A percentile compares a stretch with the other conserved stretches of the same genome.
Conservation (phyloP, 1,140 invertebrate species). For the Lepidotrigona ventralis region DNA sequence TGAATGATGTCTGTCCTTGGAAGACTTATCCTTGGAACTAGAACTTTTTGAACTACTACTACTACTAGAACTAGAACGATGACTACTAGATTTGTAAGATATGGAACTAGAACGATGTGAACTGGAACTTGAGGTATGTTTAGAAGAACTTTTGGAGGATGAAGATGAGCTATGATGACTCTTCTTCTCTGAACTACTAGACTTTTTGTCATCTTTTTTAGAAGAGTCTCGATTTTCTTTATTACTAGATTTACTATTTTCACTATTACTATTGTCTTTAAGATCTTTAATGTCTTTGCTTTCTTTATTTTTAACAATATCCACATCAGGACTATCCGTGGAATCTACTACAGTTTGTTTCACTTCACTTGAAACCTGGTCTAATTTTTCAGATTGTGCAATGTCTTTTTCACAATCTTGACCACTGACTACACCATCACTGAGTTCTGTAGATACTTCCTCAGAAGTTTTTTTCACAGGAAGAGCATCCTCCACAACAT, state of each 20-base stretch:
- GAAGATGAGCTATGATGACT: conserved; percentile 80
- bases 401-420: conserved; percentile 48
- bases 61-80: conserved; percentile 69
- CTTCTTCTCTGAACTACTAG: conserved; percentile 74
- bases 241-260: conserved; percentile 74
- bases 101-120: conserved; percentile 74
- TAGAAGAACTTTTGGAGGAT: conserved; percentile 79
- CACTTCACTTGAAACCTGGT: conserved; percentile 63
- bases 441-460: conserved; percentile 58
- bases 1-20: conserved; percentile 75
- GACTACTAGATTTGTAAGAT: conserved; percentile 75
- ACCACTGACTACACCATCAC: conserved; percentile 65
- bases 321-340: conserved; percentile 64
- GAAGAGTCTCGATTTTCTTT: conserved; percentile 77
- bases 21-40: conserved; percentile 73
- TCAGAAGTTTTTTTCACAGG: conserved; percentile 57
- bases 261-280: conserved; percentile 63
- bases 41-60: conserved; percentile 68
- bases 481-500: conserved; percentile 54
- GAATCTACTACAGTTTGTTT: conserved; percentile 66
- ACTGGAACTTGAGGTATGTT: conserved; percentile 68
- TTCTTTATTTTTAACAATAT: conserved; percentile 72
- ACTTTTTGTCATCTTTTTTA: conserved; percentile 76
- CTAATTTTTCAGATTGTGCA: conserved; percentile 49
- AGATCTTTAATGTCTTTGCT: conserved; percentile 68